A percentile compares a stretch with the other conserved stretches of the same genome.
Conservation (phyloP, 2,113 vertebrate genomes). For the Arenaria interpres region DNA sequence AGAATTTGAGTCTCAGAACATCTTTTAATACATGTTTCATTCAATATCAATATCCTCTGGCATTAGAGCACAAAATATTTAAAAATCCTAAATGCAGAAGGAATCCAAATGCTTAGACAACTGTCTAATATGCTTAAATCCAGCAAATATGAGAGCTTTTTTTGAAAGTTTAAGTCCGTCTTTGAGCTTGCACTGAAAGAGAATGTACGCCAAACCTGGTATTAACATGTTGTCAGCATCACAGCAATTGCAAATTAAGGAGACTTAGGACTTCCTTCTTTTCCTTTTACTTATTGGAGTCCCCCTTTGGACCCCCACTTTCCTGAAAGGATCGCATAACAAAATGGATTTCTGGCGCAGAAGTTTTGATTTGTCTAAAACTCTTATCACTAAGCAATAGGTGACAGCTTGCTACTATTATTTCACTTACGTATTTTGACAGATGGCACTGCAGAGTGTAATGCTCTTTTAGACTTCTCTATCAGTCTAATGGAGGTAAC, state of each 20-base stretch:
- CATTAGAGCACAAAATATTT: constrained; percentile 56
- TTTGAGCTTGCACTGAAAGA: constrained; percentile 13
- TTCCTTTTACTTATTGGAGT: neutral
- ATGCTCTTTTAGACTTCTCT: constrained; percentile 83
- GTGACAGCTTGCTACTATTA: constrained; percentile 88
- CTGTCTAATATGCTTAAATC: constrained; percentile 57
- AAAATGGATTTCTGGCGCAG: constrained; percentile 53
- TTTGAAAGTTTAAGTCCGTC: constrained; percentile 44
- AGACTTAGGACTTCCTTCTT: neutral
- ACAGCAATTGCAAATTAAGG: constrained; percentile 37
- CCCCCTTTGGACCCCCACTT: neutral
- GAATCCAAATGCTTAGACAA: constrained; percentile 45
- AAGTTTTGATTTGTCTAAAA: constrained; percentile 82
- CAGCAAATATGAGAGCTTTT: neutral
- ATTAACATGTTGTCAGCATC: neutral
- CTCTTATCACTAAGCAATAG: constrained; percentile 76
- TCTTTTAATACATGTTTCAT: constrained; percentile 49
- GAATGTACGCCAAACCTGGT: neutral
- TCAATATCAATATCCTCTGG: constrained; percentile 44
- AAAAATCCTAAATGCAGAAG: constrained; percentile 56
- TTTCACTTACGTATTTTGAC: constrained; percentile 87
- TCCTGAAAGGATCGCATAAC: constrained; percentile 8
- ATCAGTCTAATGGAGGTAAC: constrained; percentile 89
- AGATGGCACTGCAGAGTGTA: constrained; percentile 84
- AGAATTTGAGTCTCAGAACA: constrained; percentile 63